Evolutionary conservation across 2,113 vertebrate species (phyloP).

Genomic region (Mandrillus leucophaeus): DNA sequence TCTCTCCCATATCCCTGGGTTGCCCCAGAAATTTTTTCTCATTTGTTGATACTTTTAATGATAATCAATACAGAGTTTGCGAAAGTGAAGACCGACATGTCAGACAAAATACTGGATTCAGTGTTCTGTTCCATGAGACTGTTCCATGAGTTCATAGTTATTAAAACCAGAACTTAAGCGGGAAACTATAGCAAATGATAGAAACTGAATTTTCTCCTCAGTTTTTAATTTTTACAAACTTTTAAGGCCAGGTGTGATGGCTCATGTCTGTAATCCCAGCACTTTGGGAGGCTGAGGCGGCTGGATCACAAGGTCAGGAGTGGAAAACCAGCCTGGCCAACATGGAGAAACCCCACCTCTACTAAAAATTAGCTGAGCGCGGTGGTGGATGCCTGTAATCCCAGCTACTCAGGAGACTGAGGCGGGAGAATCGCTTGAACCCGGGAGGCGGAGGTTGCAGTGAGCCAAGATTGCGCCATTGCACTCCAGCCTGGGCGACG

Average conservation of each 20-base stretch:
- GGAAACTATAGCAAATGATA: not conserved
- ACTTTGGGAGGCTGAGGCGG: too few relatives aligned
- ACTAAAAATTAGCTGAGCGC: too few relatives aligned
- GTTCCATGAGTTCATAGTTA: not conserved
- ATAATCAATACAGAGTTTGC: not conserved
- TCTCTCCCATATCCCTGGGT: not conserved
- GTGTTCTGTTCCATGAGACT: not conserved
- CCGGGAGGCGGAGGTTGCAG: too few relatives aligned
- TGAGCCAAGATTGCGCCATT: too few relatives aligned
- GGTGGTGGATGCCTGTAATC: too few relatives aligned
- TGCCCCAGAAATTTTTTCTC: not conserved
- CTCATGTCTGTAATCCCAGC: too few relatives aligned
- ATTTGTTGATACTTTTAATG: not conserved
- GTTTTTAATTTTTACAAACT: not conserved
- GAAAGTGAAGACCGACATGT: conserved; percentile 21
- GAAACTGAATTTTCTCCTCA: not conserved
- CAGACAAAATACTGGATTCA: not conserved
- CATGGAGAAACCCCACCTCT: too few relatives aligned
- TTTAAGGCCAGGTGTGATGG: not conserved
- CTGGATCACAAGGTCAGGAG: too few relatives aligned
- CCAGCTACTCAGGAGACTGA: too few relatives aligned
- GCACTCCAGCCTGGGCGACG: too few relatives aligned
- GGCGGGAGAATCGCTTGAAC: too few relatives aligned
- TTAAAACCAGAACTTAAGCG: conserved; percentile 12
- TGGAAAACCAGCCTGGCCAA: too few relatives aligned